Percentiles rank a stretch among this genome's conserved stretches.
Conservation (phyloP, 2,888 invertebrate species). For the Rutpela maculata region DNA sequence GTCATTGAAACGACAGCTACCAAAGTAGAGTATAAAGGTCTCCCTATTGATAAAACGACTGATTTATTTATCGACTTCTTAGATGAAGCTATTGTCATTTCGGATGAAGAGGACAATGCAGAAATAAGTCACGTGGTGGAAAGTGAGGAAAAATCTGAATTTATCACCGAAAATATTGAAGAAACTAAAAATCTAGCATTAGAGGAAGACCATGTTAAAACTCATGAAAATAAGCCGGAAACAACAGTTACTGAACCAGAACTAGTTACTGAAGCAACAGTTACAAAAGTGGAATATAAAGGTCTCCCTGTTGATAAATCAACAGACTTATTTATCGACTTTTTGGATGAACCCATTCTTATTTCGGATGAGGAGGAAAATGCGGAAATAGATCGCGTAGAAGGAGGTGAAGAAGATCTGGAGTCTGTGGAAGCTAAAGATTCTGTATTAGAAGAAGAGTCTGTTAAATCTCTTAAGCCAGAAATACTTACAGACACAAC, state of each 20-base stretch:
- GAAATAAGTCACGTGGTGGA: neutral
- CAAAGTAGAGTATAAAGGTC: conserved; percentile 56
- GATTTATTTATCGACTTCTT: conserved; percentile 70
- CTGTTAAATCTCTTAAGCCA: neutral
- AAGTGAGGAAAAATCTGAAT: neutral
- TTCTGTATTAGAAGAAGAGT: neutral
- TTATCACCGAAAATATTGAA: neutral
- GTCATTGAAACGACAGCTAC: neutral
- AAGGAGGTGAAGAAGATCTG: neutral
- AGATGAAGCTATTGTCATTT: conserved; percentile 62
- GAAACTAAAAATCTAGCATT: neutral
- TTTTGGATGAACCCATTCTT: conserved; percentile 66
- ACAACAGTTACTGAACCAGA: neutral
- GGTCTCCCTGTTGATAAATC: conserved; percentile 64
- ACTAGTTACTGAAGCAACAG: neutral
- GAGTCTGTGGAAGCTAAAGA: neutral
- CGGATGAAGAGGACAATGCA: conserved; percentile 23
- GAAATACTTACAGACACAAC: neutral
- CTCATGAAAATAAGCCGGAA: neutral
- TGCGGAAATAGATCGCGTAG: neutral
- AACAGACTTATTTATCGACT: conserved; percentile 67
- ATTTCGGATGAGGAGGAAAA: conserved; percentile 47
- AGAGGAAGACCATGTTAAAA: neutral
- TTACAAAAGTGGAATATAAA: conserved; percentile 52
- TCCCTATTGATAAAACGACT: conserved; percentile 64